Base-by-base conservation (phyloP, 2,797 vertebrate genomes). In the Callimico goeldii region DNA sequence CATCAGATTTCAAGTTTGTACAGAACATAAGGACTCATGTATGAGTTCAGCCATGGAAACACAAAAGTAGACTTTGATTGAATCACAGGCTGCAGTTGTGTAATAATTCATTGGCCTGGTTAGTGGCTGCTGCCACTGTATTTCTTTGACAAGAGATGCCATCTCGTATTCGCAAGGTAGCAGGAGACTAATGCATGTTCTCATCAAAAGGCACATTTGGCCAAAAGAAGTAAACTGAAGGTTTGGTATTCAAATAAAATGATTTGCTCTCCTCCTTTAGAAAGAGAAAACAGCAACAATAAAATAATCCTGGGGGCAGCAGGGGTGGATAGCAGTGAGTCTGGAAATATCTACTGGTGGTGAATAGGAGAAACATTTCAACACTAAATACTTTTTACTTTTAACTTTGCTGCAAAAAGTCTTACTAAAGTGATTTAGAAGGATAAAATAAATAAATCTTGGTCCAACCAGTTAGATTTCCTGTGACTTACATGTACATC, bases 361-460 rank as follows among this genome's bases (percentile, higher is more conserved):
- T 39, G 86, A 83, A 67, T 10, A 48, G 10, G 46, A 91, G 13
- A 85, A 52, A 4, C 26, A 90, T 93, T 91, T 83, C 46, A 36
- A 57, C 15, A 7, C 41, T 50, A 58, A 92, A 22, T 64, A 82
- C 30, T 55, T 82, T 93, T 77, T 20, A 67, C 30, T 33, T 67
- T 67, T n/a, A 88, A 73, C 12, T 70, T 93, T 73, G 3, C 1
- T 90, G 61, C 61, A 15, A 81, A 93, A 92, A 41, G 9, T n/a
- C 7, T 76, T 81, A 28, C 8, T 61, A 46, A 88, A 81, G 24
- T 81, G 11, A 7, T 30, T 55, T 55, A 86, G 8, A 79, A 5
- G 11, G 13, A 61, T 92, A 84, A 81, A 43, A 43, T 86, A 86
- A 94, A 82, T 39, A 57, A 89, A 79, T 33, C 13, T 84, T 82